Evolutionary conservation across 2,888 invertebrate genomes (phyloP).

Genomic region (Gibbula magus): DNA sequence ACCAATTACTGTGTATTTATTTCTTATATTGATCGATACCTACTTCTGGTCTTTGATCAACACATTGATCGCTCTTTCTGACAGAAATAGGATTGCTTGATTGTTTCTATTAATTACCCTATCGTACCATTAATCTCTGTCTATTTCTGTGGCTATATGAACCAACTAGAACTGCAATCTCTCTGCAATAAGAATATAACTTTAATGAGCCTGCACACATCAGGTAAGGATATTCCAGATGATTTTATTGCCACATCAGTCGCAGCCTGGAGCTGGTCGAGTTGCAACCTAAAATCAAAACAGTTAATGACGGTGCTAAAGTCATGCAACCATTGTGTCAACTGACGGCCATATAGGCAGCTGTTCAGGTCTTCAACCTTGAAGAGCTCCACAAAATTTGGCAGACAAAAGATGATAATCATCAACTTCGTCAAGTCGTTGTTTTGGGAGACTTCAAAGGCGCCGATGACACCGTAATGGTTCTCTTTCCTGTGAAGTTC

Average conservation of each 20-base stretch:
- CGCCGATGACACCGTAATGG: not conserved
- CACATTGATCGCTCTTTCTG: too few species aligned
- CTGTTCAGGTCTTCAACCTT: conserved; percentile 1
- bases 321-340: conserved; percentile 6
- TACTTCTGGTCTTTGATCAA: too few species aligned
- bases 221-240: not conserved
- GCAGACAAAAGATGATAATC: conserved; percentile 15
- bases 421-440: conserved; percentile 11
- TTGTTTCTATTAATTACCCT: too few species aligned
- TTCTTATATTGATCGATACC: too few species aligned
- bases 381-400: not conserved
- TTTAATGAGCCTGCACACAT: not conserved
- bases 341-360: not conserved
- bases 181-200: too few species aligned
- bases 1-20: too few species aligned
- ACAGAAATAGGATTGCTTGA: too few species aligned
- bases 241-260: not conserved
- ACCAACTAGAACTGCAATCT: too few species aligned
- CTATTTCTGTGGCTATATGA: too few species aligned
- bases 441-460: not conserved
- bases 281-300: not conserved
- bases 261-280: not conserved
- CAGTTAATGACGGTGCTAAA: not conserved
- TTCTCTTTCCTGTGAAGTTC: not conserved
- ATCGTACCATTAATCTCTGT: too few species aligned